Base-by-base conservation (phyloP, 2,113 vertebrate species). In the Coryphaenoides rupestris region DNA sequence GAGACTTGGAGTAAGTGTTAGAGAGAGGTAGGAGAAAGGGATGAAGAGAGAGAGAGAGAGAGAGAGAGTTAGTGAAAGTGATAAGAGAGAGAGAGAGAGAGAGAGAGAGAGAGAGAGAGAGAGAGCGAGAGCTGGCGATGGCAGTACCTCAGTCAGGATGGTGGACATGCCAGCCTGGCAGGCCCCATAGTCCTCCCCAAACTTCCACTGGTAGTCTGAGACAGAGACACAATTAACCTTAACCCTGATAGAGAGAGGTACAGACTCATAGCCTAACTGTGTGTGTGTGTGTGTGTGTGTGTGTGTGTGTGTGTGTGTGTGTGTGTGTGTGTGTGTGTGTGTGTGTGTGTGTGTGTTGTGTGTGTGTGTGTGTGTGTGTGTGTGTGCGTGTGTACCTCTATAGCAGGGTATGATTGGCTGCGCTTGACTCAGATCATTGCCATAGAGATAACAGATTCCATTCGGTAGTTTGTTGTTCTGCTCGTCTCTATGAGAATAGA, bases 401-500 rank as follows among this genome's bases (percentile, higher is more conserved):
- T 96, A 97, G 72, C 96, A 99, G 0, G 96, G 96, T 62, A 91
- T 88, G 62, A 95, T 82, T 63, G 80, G 77, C 79, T 15, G 46
- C 80, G 72, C 57, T 62, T 80, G 65, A 69, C 66, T 73, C 63
- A 99, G 91, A 80, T 95, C 82, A n/a, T 88, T 73, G 66, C 87
- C 83, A 24, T 95, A 72, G 57, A 76, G 87, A 84, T 93, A 98
- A 84, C 96, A 98, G 72, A 95, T 75, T 21, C 97, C 96, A 0
- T 88, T 69, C 0, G 97, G 96, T 24, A 95, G 87, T 68, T 96
- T 96, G 81, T 93, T 86, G 84, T 92, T 89, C 50, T 93, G 91
- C 58, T 67, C 82, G 65, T 85, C 87, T 58, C 56, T 86, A 33
- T 70, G 87, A 3, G 90, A 72, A 17, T 93, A 94, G 85, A 66